phyloP scores from a whole-genome alignment of 2,797 vertebrate species.

The Argya squamiceps region DNA sequence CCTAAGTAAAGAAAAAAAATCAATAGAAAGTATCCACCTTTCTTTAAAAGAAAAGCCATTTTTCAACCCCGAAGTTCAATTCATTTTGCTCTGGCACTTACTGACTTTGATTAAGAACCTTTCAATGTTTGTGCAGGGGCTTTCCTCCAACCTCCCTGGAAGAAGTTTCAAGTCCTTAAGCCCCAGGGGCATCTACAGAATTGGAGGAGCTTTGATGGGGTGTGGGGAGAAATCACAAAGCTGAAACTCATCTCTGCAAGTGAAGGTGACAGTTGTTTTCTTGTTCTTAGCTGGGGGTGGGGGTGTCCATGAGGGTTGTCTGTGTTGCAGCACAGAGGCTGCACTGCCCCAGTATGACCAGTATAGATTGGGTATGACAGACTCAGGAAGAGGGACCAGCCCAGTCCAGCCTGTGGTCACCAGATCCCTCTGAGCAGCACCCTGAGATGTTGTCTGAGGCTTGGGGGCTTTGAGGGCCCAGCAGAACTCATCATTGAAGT shows the following conservation, averaged over 20 bases:
- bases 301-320: not conserved
- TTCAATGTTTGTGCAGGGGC: not conserved
- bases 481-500: not conserved
- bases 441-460: fast-evolving
- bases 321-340: not conserved
- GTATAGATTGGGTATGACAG: fast-evolving
- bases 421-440: not conserved
- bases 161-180: not conserved
- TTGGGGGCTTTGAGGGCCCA: not conserved
- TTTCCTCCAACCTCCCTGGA: not conserved
- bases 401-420: not conserved
- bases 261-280: not conserved
- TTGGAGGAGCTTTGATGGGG: not conserved
- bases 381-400: not conserved
- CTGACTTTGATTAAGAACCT: not conserved
- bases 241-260: not conserved
- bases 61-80: not conserved
- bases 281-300: not conserved
- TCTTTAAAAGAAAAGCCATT: constrained; percentile 19
- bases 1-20: constrained; percentile 4
- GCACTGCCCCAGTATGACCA: not conserved
- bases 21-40: not conserved
- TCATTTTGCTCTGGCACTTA: not conserved
- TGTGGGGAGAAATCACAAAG: not conserved
- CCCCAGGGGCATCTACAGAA: not conserved